phyloP scores from a whole-genome alignment of 2,797 vertebrate species.

The Hypotaenidia philippensis region DNA sequence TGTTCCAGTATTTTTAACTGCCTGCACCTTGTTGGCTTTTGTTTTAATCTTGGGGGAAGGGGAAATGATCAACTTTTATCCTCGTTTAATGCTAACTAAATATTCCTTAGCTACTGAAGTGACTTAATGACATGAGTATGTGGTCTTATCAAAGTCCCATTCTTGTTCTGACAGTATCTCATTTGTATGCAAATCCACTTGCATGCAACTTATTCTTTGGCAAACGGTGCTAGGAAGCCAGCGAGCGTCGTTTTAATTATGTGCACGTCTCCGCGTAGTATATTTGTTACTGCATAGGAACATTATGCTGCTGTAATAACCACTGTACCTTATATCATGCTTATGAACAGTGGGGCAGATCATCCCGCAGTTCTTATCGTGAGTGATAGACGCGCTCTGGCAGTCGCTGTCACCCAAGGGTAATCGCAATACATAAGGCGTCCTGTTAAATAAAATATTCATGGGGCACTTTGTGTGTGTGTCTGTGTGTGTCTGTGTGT shows the following conservation, averaged over 20 bases:
- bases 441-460: conserved; percentile 30
- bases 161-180: conserved; percentile 75
- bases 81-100: conserved; percentile 49
- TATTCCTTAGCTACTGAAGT: conserved; percentile 65
- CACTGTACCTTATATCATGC: conserved; percentile 31
- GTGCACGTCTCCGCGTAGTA: conserved; percentile 57
- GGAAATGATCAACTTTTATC: conserved; percentile 68
- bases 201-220: conserved; percentile 74
- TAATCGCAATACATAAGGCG: not conserved
- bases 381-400: not conserved
- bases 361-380: conserved; percentile 38
- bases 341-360: conserved; percentile 44
- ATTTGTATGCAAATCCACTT: conserved; percentile 84
- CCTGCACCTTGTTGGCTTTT: not conserved
- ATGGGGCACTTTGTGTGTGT: not conserved
- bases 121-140: conserved; percentile 72
- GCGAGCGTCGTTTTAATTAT: conserved; percentile 67
- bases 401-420: not conserved
- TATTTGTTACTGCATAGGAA: conserved; percentile 73
- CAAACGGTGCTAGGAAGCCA: conserved; percentile 72
- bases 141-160: conserved; percentile 77
- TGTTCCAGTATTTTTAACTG: not conserved
- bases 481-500: not conserved
- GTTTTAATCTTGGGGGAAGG: conserved; percentile 58
- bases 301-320: conserved; percentile 54